phyloP scores from a whole-genome alignment of 92 coral and sea anemone genomes.

The Galaxea fascicularis region DNA sequence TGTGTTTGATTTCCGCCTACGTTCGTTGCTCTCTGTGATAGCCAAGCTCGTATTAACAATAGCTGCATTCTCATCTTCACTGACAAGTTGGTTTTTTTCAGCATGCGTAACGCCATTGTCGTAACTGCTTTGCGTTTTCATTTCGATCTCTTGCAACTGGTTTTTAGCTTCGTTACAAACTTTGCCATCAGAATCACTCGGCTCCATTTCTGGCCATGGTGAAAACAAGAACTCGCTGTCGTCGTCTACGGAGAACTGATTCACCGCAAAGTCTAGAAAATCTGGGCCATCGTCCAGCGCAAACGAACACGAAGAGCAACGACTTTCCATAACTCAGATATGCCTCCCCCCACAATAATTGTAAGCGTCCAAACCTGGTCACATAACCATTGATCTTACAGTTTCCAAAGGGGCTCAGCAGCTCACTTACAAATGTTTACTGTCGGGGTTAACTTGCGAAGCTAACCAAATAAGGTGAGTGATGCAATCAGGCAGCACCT shows the following conservation, averaged over 20 bases:
- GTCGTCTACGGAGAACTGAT: constrained; percentile 12
- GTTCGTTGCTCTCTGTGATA: background rate
- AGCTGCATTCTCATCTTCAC: background rate
- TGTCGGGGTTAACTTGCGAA: background rate
- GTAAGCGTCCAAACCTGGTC: background rate
- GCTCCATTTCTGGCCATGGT: background rate
- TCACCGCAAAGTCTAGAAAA: constrained; percentile 23
- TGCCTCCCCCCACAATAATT: background rate
- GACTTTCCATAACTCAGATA: constrained; percentile 11
- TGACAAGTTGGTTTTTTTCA: background rate
- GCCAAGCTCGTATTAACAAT: too few species aligned
- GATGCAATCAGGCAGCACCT: background rate
- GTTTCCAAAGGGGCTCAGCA: background rate
- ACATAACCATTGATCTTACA: background rate
- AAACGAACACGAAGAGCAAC: background rate
- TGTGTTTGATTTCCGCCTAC: background rate
- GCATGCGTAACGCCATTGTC: background rate
- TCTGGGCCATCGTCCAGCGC: constrained; percentile 13
- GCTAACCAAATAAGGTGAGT: background rate
- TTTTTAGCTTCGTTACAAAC: background rate
- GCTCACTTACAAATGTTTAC: background rate
- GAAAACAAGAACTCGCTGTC: constrained; percentile 16
- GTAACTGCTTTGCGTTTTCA: background rate
- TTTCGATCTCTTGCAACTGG: background rate
- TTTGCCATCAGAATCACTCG: background rate